Base-by-base conservation (phyloP, 2,113 vertebrate species). In the Mystacornis crossleyi region DNA sequence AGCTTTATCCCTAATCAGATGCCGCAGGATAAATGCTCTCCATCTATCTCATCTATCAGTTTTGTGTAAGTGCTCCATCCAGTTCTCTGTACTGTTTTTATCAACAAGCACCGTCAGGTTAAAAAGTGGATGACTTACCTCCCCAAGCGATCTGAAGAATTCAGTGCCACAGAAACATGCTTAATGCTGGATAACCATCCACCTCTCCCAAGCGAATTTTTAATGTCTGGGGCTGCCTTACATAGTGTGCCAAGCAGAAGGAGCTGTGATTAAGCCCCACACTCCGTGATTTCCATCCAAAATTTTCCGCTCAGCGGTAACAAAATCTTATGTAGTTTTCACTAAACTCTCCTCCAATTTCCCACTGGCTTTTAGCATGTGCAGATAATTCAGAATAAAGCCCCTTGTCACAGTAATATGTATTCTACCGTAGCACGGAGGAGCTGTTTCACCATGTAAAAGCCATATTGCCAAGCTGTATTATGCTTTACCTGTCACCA, bases 401-500 rank as follows among this genome's bases (percentile, higher is more conserved):
- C 94, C 90, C 82, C 93, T 86, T 94, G 93, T 94, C 96, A 92
- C 91, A 93, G 90, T 96, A 95, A 95, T 96, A 96, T 81, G 95
- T 96, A 84, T 74, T 96, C 80, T 89, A 96, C 90, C 69, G 36
- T 96, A 92, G 86, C 88, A 50, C 5, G 2, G 90, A 95, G 72
- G 90, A 97, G 90, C 90, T 94, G 86, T 94, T 97, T 81, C 72
- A 81, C 93, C 86, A 86, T 89, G 93, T 93, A 96, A 96, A 92
- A 96, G 90, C 96, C 96, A 89, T 90, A 94, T 96, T 97, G 96
- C 95, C 95, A 96, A 92, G 94, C 90, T 96, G 96, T 96, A 92
- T 97, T 95, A 96, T 95, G 93, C 92, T 96, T 93, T 93, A 95
- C 75, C 96, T 96, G 96, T 97, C 96, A 96, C 93, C 77, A 65